Evolutionary conservation across 2,797 vertebrate species (phyloP).

Genomic region (Alexandromys oeconomus): DNA sequence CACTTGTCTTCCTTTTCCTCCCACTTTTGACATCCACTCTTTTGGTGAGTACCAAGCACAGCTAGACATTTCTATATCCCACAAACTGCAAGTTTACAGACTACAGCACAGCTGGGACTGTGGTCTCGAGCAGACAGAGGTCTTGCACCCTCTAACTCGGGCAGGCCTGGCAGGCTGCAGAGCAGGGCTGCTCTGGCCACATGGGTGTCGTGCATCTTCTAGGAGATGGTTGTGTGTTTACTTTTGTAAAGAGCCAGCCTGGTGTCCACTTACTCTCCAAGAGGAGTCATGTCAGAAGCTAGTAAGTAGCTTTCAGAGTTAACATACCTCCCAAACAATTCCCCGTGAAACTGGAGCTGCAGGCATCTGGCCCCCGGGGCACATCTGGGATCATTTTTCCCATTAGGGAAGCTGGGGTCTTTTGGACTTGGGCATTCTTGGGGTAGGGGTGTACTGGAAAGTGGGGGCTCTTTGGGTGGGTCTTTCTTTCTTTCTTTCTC

Average conservation of each 20-base stretch:
- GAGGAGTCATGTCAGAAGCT: slow-evolving; percentile 71
- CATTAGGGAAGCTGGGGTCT: slow-evolving; percentile 1
- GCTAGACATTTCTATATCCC: not conserved
- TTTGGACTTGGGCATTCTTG: not conserved
- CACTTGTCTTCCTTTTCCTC: not conserved
- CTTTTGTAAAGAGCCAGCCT: slow-evolving; percentile 75
- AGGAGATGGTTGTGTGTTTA: slow-evolving; percentile 78
- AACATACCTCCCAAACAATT: slow-evolving; percentile 71
- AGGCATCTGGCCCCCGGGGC: not conserved
- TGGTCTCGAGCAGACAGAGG: slow-evolving; percentile 41
- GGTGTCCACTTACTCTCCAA: slow-evolving; percentile 75
- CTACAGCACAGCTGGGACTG: slow-evolving; percentile 34
- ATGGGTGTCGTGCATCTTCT: slow-evolving; percentile 73
- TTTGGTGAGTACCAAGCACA: not conserved
- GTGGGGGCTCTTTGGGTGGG: slow-evolving; percentile 54
- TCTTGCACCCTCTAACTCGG: slow-evolving; percentile 55
- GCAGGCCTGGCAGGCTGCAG: slow-evolving; percentile 22
- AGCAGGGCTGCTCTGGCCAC: slow-evolving; percentile 72
- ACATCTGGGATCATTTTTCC: slow-evolving; percentile 72
- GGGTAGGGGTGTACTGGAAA: slow-evolving; percentile 58
- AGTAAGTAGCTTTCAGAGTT: slow-evolving; percentile 67
- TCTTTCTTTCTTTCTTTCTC: not conserved
- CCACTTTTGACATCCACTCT: not conserved
- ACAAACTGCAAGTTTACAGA: not conserved
- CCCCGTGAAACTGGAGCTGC: slow-evolving; percentile 69